These are phyloP conservation scores for Etheostoma perlongum DNA, from an alignment of 2,797 vertebrate genomes.

Conservation along the genomic window DNA sequence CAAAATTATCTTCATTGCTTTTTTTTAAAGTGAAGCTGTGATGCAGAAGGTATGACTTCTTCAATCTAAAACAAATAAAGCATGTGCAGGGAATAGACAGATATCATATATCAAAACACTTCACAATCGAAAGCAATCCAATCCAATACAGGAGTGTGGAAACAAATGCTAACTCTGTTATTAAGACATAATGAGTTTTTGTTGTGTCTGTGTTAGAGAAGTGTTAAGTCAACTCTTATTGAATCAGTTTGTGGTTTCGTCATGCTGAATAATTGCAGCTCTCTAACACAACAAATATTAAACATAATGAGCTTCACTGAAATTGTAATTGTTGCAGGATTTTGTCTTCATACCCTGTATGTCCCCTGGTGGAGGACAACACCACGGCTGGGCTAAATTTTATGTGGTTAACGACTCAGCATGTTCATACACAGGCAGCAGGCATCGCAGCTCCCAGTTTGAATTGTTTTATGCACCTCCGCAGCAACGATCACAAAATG, in stretches of 20 bases:
- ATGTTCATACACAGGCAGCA: slow-evolving; percentile 24
- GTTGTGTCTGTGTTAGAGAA: slow-evolving; percentile 19
- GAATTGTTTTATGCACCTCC: slow-evolving; percentile 39
- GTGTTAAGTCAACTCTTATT: slow-evolving; percentile 14
- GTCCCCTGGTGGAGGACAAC: slow-evolving; percentile 35
- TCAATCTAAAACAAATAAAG: slow-evolving; percentile 21
- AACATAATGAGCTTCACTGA: slow-evolving; percentile 10
- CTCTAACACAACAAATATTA: background rate
- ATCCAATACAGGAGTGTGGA: background rate
- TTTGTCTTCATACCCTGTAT: slow-evolving; percentile 3
- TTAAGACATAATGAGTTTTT: slow-evolving; percentile 35
- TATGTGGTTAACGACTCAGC: slow-evolving; percentile 38
- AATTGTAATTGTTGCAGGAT: slow-evolving; percentile 1
- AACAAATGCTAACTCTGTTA: slow-evolving; percentile 15
- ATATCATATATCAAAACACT: background rate
- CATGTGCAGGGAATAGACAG: background rate
- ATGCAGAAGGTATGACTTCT: slow-evolving; percentile 1
- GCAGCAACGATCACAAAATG: slow-evolving; percentile 41
- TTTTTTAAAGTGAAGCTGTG: slow-evolving; percentile 1
- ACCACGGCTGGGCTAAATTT: slow-evolving; percentile 33
- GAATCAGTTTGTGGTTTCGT: slow-evolving; percentile 26
- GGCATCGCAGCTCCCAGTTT: slow-evolving; percentile 18
- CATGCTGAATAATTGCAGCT: slow-evolving; percentile 27
- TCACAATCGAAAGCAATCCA: slow-evolving; percentile 4
- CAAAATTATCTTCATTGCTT: background rate